Percentiles rank a stretch among this genome's conserved stretches.
Conservation (phyloP, 1,140 invertebrate genomes). For the Megathymus violae region DNA sequence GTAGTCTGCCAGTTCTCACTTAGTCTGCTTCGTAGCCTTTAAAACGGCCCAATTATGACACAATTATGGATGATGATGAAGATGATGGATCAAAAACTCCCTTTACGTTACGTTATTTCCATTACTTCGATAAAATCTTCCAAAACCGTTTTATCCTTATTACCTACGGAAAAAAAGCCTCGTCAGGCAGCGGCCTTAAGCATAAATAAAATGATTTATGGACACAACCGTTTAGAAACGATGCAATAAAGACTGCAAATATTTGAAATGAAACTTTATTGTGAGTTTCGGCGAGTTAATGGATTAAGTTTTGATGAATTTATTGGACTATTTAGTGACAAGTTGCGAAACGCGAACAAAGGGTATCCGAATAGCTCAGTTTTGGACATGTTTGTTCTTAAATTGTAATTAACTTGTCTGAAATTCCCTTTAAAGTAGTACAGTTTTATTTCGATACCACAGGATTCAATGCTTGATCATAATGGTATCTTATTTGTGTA, state of each 20-base stretch:
- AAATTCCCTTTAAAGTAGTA: background rate
- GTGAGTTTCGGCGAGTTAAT: conserved; percentile 28
- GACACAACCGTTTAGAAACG: conserved; percentile 14
- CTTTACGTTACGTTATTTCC: background rate
- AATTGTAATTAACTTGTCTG: conserved; percentile 17
- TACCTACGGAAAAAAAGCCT: background rate
- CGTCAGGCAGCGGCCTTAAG: conserved; percentile 1
- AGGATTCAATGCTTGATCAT: background rate
- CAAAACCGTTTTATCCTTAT: background rate
- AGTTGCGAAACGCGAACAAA: conserved; percentile 23
- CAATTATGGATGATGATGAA: background rate
- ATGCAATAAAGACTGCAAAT: conserved; percentile 34
- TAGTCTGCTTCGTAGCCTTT: too few species aligned
- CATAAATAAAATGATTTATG: conserved; percentile 21
- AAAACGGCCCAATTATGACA: too few species aligned
- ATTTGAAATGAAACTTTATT: conserved; percentile 34
- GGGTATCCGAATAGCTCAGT: conserved; percentile 12
- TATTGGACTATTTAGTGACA: conserved; percentile 33
- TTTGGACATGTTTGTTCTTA: conserved; percentile 11
- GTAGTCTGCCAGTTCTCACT: too few species aligned
- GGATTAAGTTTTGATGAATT: conserved; percentile 35
- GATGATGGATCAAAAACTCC: too few species aligned
- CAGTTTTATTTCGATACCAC: background rate
- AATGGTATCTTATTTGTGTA: too few species aligned
- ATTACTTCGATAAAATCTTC: background rate